Percentiles rank a stretch among this genome's conserved stretches.
These are phyloP conservation scores for Parthenolecanium corni DNA, from an alignment of 2,888 invertebrate genomes.

Conservation along the genomic window DNA sequence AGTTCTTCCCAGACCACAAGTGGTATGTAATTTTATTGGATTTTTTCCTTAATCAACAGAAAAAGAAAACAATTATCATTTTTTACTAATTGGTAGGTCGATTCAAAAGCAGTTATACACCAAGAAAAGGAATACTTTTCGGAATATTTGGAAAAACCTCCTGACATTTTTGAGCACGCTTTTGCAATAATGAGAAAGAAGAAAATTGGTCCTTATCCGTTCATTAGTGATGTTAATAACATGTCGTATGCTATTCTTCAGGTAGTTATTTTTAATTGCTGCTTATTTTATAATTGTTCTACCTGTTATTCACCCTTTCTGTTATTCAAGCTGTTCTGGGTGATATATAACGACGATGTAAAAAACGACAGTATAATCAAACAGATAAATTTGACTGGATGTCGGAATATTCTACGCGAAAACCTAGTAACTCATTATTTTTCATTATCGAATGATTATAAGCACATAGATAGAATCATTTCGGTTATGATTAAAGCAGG, in stretches of 20 bases:
- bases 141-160: conserved; percentile 51
- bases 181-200: conserved; percentile 50
- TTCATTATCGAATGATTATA: conserved; percentile 10
- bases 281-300: background rate
- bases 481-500: conserved; percentile 17
- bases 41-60: too few species aligned
- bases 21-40: background rate
- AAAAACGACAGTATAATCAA: conserved; percentile 19
- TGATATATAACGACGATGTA: conserved; percentile 21
- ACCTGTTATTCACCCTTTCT: background rate
- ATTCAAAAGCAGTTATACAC: conserved; percentile 48
- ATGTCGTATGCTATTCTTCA: conserved; percentile 62
- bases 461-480: conserved; percentile 14
- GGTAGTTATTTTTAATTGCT: background rate
- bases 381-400: conserved; percentile 15
- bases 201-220: conserved; percentile 52
- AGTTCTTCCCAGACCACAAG: conserved; percentile 20
- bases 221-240: conserved; percentile 59
- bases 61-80: too few species aligned
- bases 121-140: conserved; percentile 50
- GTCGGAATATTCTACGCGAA: background rate
- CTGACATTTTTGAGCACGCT: conserved; percentile 60
- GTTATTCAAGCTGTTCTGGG: conserved; percentile 25
- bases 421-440: conserved; percentile 17
- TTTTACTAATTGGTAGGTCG: too few species aligned